Percentiles rank a stretch among this genome's conserved stretches.
These are phyloP conservation scores for Thumatha senex DNA, from an alignment of 2,888 invertebrate species.

Conservation along the genomic window DNA sequence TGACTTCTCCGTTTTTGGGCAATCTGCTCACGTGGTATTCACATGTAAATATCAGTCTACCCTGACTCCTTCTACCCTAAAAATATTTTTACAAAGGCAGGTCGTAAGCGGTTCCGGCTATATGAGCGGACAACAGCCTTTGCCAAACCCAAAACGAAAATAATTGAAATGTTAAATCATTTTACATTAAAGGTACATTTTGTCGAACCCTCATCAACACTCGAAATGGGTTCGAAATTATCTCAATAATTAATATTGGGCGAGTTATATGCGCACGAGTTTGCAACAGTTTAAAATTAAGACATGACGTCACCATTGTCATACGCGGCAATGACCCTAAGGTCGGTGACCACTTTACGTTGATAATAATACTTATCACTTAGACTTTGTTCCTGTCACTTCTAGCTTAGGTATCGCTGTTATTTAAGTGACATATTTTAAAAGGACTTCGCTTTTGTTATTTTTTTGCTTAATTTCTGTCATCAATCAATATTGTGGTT, in stretches of 20 bases:
- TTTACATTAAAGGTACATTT: neutral
- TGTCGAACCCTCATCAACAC: neutral
- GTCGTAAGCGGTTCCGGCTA: too few relatives aligned
- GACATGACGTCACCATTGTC: conserved; percentile 31
- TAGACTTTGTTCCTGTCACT: neutral
- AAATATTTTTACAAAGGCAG: too few relatives aligned
- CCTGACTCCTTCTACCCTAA: too few relatives aligned
- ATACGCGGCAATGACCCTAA: conserved; percentile 32
- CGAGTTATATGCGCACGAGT: conserved; percentile 1
- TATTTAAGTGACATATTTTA: too few relatives aligned
- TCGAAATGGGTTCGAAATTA: conserved; percentile 1
- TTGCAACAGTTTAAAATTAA: conserved; percentile 4
- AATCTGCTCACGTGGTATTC: too few relatives aligned
- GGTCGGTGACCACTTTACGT: conserved; percentile 21
- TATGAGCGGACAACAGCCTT: neutral
- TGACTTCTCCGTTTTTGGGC: too few relatives aligned
- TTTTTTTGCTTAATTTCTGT: too few relatives aligned
- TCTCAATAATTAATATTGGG: conserved; percentile 9
- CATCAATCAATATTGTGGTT: too few relatives aligned
- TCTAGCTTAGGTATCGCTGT: too few relatives aligned
- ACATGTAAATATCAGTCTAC: too few relatives aligned
- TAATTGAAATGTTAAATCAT: neutral
- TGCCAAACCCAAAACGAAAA: neutral
- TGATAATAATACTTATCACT: conserved; percentile 4
- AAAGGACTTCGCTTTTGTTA: too few relatives aligned